Percentiles rank a stretch among this genome's conserved stretches.
Conservation (phyloP, 2,888 invertebrate genomes). For the Himalopsyche anomala region DNA sequence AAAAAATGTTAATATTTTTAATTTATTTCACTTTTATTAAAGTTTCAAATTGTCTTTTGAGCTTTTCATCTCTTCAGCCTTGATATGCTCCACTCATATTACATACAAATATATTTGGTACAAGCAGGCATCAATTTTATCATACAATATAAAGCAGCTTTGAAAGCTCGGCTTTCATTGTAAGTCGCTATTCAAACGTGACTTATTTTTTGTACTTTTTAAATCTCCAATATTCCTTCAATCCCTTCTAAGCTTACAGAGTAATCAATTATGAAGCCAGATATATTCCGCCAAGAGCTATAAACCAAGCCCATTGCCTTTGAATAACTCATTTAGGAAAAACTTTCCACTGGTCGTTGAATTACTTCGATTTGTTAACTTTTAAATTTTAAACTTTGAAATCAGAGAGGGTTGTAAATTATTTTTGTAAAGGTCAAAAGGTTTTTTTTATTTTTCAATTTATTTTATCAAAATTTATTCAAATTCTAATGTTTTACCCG, state of each 20-base stretch:
- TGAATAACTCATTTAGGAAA: slow-evolving; percentile 10
- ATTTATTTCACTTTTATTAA: too few relatives aligned
- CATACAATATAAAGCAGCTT: too few relatives aligned
- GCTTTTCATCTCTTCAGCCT: too few relatives aligned
- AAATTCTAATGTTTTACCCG: too few relatives aligned
- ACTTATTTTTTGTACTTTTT: slow-evolving; percentile 7
- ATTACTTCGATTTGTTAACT: slow-evolving; percentile 25
- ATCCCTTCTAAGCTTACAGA: slow-evolving; percentile 10
- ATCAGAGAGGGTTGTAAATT: not conserved
- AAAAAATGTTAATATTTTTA: too few relatives aligned
- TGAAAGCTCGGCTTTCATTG: too few relatives aligned
- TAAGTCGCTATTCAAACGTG: not conserved
- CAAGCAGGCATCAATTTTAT: too few relatives aligned
- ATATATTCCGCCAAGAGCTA: not conserved
- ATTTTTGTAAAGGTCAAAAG: not conserved
- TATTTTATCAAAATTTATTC: too few relatives aligned
- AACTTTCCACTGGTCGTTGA: not conserved
- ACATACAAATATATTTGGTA: too few relatives aligned
- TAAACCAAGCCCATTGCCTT: not conserved
- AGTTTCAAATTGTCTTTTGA: too few relatives aligned
- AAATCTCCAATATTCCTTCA: slow-evolving; percentile 17
- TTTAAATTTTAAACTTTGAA: not conserved
- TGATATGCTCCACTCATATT: too few relatives aligned
- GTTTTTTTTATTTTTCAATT: not conserved
- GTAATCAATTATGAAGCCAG: slow-evolving; percentile 20